phyloP scores from a whole-genome alignment of 2,888 invertebrate genomes.

The Acleris emargana region DNA sequence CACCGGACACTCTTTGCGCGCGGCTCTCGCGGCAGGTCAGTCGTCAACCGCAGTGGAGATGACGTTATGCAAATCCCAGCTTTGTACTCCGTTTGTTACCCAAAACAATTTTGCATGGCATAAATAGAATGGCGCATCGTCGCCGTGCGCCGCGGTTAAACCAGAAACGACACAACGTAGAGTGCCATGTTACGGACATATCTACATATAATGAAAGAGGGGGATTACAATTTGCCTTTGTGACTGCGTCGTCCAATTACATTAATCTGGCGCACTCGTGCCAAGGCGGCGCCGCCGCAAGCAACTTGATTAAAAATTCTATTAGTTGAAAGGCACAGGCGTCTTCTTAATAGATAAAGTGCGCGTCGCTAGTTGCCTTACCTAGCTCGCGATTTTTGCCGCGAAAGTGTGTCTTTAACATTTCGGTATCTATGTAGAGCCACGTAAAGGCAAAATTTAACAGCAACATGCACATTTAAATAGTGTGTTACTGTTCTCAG shows the following conservation, averaged over 20 bases:
- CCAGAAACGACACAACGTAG: constrained; percentile 62
- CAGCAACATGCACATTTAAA: too few species aligned
- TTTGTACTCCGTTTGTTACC: constrained; percentile 67
- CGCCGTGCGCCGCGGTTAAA: constrained; percentile 51
- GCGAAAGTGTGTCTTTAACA: neutral
- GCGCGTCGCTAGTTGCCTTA: constrained; percentile 59
- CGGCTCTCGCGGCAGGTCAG: constrained; percentile 56
- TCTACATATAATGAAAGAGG: constrained; percentile 70
- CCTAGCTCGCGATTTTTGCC: constrained; percentile 37
- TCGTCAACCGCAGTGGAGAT: constrained; percentile 63
- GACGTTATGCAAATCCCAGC: constrained; percentile 66
- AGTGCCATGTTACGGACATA: constrained; percentile 68
- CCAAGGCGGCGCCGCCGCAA: constrained; percentile 68
- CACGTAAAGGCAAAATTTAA: too few species aligned
- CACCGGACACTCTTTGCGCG: constrained; percentile 54
- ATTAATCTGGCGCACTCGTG: constrained; percentile 78
- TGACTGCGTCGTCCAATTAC: constrained; percentile 81
- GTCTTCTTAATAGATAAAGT: constrained; percentile 78
- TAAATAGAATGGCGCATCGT: constrained; percentile 54
- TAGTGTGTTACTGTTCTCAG: too few species aligned
- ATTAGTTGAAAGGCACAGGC: constrained; percentile 81
- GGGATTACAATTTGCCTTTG: constrained; percentile 83
- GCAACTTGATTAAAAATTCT: constrained; percentile 83
- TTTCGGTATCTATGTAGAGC: neutral
- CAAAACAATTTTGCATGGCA: constrained; percentile 53